Conservation (phyloP, 2,113 vertebrate genomes). For the Cacatua alba region DNA sequence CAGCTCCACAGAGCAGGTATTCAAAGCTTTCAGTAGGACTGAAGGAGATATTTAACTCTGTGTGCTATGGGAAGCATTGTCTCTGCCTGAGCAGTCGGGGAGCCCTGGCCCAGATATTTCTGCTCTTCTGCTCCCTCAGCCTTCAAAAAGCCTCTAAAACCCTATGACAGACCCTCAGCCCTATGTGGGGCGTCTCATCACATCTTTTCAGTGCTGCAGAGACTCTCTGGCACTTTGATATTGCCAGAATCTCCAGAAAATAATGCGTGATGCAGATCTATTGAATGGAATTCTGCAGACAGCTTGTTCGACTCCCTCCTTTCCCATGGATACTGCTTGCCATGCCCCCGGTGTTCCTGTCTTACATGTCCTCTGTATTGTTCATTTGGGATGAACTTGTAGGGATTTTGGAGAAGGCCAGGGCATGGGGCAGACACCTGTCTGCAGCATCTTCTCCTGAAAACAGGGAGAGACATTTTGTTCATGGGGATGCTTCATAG, state of each 20-base stretch:
- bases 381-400: not conserved
- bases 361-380: not conserved
- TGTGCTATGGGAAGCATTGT: not conserved
- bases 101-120: not conserved
- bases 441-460: not conserved
- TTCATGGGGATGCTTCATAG: accelerated
- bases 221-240: not conserved
- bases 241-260: not conserved
- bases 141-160: not conserved
- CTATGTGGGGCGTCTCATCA: not conserved
- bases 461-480: not conserved
- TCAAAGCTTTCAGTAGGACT: not conserved
- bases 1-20: not conserved
- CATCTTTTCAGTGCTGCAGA: accelerated
- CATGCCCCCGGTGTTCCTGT: not conserved
- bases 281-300: not conserved
- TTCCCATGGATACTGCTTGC: not conserved
- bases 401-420: not conserved
- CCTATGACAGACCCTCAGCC: not conserved
- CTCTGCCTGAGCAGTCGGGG: not conserved
- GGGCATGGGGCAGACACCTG: not conserved
- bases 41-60: not conserved
- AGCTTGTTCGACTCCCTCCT: not conserved
- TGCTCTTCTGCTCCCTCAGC: not conserved
- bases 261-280: accelerated